These are phyloP conservation scores for Muscina levida DNA, from an alignment of 2,888 invertebrate genomes.

Conservation along the genomic window DNA sequence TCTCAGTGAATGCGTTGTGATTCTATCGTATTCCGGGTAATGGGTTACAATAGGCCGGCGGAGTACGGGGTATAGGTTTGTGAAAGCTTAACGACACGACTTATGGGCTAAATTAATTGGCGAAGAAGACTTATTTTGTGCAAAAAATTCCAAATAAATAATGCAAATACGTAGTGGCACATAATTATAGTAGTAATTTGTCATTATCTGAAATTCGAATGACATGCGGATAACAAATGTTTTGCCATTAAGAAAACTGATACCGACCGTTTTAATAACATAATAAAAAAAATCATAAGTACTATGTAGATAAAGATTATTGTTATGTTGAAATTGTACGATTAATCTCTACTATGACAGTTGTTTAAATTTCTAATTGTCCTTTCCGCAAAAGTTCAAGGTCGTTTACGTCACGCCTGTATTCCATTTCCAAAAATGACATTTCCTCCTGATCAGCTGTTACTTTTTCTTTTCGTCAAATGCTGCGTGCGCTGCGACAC, in stretches of 20 bases:
- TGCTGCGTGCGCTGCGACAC: neutral
- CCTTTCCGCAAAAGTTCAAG: conserved; percentile 52
- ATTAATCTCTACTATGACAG: neutral
- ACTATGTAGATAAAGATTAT: too few relatives aligned
- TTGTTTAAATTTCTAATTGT: conserved; percentile 4
- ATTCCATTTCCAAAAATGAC: neutral
- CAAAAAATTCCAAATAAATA: too few relatives aligned
- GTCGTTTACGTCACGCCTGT: conserved; percentile 33
- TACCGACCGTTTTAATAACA: too few relatives aligned
- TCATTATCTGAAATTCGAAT: too few relatives aligned
- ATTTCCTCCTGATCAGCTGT: neutral
- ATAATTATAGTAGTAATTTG: too few relatives aligned
- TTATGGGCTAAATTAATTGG: neutral
- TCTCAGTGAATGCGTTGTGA: conserved; percentile 10
- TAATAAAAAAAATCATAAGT: too few relatives aligned
- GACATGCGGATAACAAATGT: too few relatives aligned
- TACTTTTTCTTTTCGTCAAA: conserved; percentile 11
- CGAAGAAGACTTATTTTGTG: neutral
- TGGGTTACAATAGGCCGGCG: neutral
- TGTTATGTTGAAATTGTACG: too few relatives aligned
- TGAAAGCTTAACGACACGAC: neutral
- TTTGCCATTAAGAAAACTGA: too few relatives aligned
- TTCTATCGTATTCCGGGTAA: neutral
- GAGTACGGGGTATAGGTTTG: neutral
- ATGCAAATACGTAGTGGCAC: too few relatives aligned